phyloP scores from a whole-genome alignment of 2,797 vertebrate species.

The Hypotaenidia philippensis region DNA sequence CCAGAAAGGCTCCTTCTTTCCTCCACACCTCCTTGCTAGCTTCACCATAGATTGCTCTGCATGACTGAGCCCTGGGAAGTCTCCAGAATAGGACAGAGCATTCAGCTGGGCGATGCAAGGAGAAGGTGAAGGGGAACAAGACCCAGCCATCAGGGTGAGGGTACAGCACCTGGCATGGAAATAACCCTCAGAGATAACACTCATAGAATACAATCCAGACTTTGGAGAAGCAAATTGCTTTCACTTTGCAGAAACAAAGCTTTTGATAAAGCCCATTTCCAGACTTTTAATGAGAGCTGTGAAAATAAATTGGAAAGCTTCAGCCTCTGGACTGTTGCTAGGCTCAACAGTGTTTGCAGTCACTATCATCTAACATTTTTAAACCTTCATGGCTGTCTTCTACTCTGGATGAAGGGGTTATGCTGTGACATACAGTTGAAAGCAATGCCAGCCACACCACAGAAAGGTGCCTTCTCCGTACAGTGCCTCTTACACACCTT shows the following conservation, averaged over 20 bases:
- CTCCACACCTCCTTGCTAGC: background rate
- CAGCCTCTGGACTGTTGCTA: background rate
- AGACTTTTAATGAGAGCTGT: background rate
- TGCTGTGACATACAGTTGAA: background rate
- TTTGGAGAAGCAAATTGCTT: background rate
- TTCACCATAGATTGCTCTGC: background rate
- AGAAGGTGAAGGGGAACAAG: background rate
- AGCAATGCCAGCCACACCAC: background rate
- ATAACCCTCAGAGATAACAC: background rate
- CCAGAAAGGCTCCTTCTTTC: background rate
- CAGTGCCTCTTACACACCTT: background rate
- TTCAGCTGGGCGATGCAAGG: background rate
- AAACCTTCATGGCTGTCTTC: background rate
- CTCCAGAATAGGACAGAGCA: fast-evolving
- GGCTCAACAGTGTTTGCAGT: background rate
- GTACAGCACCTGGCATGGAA: background rate
- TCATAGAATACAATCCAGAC: background rate
- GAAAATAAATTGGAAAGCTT: background rate
- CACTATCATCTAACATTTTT: background rate
- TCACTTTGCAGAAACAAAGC: background rate
- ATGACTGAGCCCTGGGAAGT: background rate
- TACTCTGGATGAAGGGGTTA: background rate
- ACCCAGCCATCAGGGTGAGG: background rate
- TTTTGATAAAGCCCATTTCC: background rate
- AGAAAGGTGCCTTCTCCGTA: background rate